These are phyloP conservation scores for Caenorhabditis doughertyi DNA, from an alignment of 2,888 invertebrate genomes.

Conservation along the genomic window DNA sequence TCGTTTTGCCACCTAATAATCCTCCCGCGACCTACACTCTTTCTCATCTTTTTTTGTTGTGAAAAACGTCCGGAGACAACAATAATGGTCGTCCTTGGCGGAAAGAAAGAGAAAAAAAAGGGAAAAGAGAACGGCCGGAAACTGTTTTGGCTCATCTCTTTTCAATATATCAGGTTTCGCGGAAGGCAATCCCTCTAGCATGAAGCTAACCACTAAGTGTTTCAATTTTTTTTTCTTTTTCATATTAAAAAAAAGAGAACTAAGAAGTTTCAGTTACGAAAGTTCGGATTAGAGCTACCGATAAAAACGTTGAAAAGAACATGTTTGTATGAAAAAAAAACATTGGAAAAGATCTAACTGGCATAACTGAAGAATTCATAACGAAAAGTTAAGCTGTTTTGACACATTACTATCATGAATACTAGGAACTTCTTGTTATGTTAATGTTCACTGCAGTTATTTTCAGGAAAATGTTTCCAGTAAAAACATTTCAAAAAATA, in stretches of 20 bases:
- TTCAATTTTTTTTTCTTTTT: conserved; percentile 26
- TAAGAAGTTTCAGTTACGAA: background rate
- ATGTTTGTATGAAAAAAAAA: too few species aligned
- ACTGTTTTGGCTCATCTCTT: conserved; percentile 48
- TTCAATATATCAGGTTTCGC: conserved; percentile 53
- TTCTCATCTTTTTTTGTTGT: conserved; percentile 8
- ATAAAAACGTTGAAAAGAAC: too few species aligned
- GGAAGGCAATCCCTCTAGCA: conserved; percentile 7
- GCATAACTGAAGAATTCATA: too few species aligned
- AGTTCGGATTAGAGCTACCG: background rate
- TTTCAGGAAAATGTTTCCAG: too few species aligned
- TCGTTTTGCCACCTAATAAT: conserved; percentile 55
- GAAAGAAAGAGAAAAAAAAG: conserved; percentile 11
- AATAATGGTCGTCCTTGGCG: conserved; percentile 49
- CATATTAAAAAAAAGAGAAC: background rate
- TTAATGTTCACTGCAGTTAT: too few species aligned
- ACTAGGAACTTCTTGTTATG: too few species aligned
- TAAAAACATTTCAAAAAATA: too few species aligned
- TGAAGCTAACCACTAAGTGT: conserved; percentile 37
- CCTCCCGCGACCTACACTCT: conserved; percentile 37
- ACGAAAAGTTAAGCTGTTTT: too few species aligned
- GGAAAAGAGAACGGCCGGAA: conserved; percentile 53
- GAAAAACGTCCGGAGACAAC: conserved; percentile 22
- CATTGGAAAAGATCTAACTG: too few species aligned
- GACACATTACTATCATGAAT: too few species aligned